These are phyloP conservation scores for Scyliorhinus canicula DNA, from an alignment of 2,797 vertebrate species.

Conservation along the genomic window DNA sequence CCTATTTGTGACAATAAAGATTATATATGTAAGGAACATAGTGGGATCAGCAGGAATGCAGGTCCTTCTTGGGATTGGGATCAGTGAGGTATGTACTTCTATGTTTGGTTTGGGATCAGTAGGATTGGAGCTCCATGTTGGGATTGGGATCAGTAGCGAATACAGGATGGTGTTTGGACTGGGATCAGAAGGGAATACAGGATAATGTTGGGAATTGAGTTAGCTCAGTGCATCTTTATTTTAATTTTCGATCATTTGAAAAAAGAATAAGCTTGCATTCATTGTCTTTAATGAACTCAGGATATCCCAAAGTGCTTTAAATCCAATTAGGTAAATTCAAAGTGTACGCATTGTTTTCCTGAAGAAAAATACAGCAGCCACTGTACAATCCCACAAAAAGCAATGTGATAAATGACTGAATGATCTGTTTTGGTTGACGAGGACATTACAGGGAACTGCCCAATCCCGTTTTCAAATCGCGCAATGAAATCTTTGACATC, in stretches of 20 bases:
- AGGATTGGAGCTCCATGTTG: neutral
- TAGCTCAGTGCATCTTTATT: neutral
- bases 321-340: neutral
- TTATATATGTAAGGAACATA: no score
- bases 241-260: neutral
- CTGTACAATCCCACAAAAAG: neutral
- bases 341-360: neutral
- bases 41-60: neutral
- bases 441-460: neutral
- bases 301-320: neutral
- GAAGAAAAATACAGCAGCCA: neutral
- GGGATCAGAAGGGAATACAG: neutral
- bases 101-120: neutral
- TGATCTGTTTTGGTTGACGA: neutral
- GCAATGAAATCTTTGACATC: neutral
- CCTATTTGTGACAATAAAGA: no score
- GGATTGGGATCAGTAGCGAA: neutral
- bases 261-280: neutral
- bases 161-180: neutral
- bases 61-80: neutral
- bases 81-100: neutral
- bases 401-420: neutral
- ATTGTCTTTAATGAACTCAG: neutral
- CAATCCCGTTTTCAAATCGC: neutral
- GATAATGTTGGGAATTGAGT: neutral